These are phyloP conservation scores for Spinus pinus DNA, from an alignment of 2,797 vertebrate species.

Conservation along the genomic window DNA sequence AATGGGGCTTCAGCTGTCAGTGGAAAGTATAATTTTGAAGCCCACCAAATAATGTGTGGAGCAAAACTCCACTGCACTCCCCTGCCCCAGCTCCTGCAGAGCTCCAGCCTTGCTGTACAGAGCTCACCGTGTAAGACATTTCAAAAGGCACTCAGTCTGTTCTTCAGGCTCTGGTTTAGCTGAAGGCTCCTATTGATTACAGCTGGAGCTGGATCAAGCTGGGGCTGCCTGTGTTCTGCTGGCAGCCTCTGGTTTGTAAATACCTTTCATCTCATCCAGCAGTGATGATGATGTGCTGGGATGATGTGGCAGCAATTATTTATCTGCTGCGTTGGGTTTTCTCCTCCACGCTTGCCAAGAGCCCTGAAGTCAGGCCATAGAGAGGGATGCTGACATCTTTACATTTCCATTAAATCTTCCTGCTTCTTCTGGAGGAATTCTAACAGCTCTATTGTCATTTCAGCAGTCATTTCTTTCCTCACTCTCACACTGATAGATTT, in stretches of 20 bases:
- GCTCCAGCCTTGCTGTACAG: not conserved
- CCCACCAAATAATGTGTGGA: not conserved
- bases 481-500: not conserved
- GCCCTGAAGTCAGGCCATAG: not conserved
- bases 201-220: slow-evolving; percentile 34
- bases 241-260: slow-evolving; percentile 22
- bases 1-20: not conserved
- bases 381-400: slow-evolving; percentile 2
- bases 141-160: not conserved
- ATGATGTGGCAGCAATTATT: slow-evolving; percentile 51
- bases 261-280: slow-evolving; percentile 43
- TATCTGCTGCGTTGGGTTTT: not conserved
- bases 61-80: not conserved
- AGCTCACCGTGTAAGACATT: not conserved
- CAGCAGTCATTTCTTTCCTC: not conserved
- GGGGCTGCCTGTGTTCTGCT: slow-evolving; percentile 33
- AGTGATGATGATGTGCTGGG: slow-evolving; percentile 25
- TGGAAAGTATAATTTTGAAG: not conserved
- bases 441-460: not conserved
- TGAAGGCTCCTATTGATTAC: slow-evolving; percentile 52
- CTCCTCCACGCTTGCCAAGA: not conserved
- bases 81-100: not conserved
- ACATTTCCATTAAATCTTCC: not conserved
- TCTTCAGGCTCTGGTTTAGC: not conserved
- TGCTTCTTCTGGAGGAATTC: not conserved